Conservation (phyloP, 2,113 vertebrate species). For the Amblyornis subalaris region DNA sequence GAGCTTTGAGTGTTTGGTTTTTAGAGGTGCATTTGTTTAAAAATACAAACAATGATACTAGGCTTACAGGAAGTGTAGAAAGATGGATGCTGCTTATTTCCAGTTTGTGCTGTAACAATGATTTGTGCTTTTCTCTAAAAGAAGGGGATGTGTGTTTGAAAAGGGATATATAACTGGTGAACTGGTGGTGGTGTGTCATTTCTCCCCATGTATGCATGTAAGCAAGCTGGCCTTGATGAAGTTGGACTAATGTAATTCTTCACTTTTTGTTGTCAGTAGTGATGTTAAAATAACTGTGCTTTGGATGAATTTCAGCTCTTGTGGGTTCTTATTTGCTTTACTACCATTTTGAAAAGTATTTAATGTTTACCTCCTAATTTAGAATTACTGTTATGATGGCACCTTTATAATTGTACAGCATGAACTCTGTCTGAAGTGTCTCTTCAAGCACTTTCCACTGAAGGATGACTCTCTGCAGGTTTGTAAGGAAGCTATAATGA, state of each 20-base stretch:
- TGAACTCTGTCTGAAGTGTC: background rate
- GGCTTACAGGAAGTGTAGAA: background rate
- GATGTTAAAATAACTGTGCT: background rate
- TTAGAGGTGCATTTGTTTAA: background rate
- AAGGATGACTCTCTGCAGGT: background rate
- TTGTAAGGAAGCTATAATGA: background rate
- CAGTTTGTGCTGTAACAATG: background rate
- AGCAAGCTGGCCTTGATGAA: background rate
- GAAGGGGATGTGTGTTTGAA: background rate
- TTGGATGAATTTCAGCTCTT: background rate
- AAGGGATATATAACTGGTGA: background rate
- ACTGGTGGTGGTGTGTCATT: background rate
- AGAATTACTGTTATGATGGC: background rate
- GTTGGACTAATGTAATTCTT: background rate
- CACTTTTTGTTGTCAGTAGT: background rate
- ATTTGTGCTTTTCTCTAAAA: background rate
- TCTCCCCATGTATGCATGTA: accelerated
- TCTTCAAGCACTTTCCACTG: background rate
- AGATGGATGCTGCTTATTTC: background rate
- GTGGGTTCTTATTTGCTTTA: background rate
- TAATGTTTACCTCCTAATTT: background rate
- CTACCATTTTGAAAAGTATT: background rate
- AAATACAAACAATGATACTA: background rate
- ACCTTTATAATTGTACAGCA: background rate
- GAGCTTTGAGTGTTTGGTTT: background rate